These are phyloP conservation scores for Ophiothrix spiculata DNA, from an alignment of 35 echinoderm and acorn worm genomes.

Conservation along the genomic window DNA sequence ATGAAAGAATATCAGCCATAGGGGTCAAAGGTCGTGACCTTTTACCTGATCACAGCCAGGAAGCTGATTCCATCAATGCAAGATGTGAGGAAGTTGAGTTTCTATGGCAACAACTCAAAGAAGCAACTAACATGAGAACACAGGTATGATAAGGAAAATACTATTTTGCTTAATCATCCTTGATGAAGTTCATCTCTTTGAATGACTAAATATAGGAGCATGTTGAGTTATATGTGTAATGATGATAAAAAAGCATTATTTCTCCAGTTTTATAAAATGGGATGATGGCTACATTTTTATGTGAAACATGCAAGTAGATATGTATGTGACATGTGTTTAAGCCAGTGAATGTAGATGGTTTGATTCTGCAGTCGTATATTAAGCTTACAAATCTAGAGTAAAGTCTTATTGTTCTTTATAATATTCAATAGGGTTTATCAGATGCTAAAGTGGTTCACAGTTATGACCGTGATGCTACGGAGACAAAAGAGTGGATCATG, in stretches of 20 bases:
- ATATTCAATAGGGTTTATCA: constrained; percentile 58
- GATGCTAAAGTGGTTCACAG: constrained; percentile 59
- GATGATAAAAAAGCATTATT: too few relatives aligned
- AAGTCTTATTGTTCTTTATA: too few relatives aligned
- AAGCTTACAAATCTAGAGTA: too few relatives aligned
- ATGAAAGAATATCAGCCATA: constrained; percentile 36
- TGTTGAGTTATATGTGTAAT: too few relatives aligned
- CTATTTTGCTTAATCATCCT: background rate
- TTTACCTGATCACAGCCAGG: constrained; percentile 33
- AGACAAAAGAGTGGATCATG: constrained; percentile 77
- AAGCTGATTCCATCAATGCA: constrained; percentile 36
- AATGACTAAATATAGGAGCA: too few relatives aligned
- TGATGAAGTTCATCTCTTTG: too few relatives aligned
- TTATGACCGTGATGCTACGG: constrained; percentile 84
- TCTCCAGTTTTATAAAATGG: too few relatives aligned
- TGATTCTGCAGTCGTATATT: too few relatives aligned
- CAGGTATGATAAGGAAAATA: constrained; percentile 24
- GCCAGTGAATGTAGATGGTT: too few relatives aligned
- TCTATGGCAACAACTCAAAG: constrained; percentile 71
- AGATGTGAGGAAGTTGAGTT: constrained; percentile 68
- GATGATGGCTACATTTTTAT: too few relatives aligned
- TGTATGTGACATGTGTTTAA: too few relatives aligned
- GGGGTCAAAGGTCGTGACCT: constrained; percentile 37
- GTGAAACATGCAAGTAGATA: too few relatives aligned
- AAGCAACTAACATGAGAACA: constrained; percentile 56